Conservation (phyloP, 2,888 invertebrate genomes). For the Zelleria hepariella region DNA sequence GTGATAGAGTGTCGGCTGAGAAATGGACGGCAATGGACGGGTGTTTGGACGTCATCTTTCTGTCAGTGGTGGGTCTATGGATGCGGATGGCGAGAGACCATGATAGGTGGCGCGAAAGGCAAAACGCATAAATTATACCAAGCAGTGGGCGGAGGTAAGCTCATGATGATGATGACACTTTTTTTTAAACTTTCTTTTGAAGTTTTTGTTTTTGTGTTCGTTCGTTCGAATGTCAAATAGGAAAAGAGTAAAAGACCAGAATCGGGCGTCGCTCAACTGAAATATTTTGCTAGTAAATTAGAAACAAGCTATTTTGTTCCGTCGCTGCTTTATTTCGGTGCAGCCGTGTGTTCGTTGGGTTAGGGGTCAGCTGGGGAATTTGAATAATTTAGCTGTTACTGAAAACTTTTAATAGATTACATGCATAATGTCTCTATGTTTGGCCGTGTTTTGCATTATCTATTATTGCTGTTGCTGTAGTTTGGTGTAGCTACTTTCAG, state of each 20-base stretch:
- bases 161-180: too few relatives aligned
- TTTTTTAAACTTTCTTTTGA: not conserved
- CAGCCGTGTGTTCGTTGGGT: not conserved
- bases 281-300: conserved; percentile 38
- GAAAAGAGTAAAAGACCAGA: conserved; percentile 18
- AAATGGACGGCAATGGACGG: too few relatives aligned
- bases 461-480: not conserved
- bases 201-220: not conserved
- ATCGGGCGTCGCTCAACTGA: conserved; percentile 34
- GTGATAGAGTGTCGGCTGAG: too few relatives aligned
- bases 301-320: conserved; percentile 23
- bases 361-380: not conserved
- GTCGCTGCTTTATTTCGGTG: not conserved
- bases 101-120: too few relatives aligned
- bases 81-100: too few relatives aligned
- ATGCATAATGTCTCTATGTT: not conserved
- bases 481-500: not conserved
- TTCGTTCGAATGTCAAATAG: not conserved
- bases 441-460: not conserved
- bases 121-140: too few relatives aligned
- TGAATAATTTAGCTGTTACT: not conserved
- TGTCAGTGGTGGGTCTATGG: too few relatives aligned
- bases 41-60: too few relatives aligned
- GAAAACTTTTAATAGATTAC: not conserved
- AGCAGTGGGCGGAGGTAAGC: too few relatives aligned